Evolutionary conservation across 2,113 vertebrate genomes (phyloP).

Genomic region (Motacilla alba): DNA sequence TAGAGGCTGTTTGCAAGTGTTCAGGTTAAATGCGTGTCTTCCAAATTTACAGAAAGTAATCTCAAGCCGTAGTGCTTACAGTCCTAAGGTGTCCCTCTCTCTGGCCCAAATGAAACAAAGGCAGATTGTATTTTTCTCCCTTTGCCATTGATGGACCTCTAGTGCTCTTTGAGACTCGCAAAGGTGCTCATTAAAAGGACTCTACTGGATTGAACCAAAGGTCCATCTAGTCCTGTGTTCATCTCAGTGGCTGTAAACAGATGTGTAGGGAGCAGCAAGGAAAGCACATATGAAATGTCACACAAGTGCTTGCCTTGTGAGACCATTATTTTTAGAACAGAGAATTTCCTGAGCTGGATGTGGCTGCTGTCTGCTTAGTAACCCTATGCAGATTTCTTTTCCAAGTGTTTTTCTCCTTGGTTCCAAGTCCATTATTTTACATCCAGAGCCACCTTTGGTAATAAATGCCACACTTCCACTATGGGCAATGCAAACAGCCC

Average conservation of each 20-base stretch:
- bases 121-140: background rate
- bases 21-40: background rate
- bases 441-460: background rate
- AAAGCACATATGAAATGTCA: background rate
- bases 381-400: background rate
- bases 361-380: background rate
- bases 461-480: background rate
- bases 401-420: background rate
- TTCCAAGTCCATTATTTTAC: background rate
- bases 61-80: background rate
- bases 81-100: background rate
- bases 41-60: background rate
- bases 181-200: background rate
- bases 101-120: background rate
- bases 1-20: background rate
- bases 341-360: slow-evolving; percentile 37
- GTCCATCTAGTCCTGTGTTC: background rate
- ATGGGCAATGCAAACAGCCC: background rate
- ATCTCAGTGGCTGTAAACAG: background rate
- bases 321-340: slow-evolving; percentile 30
- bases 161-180: background rate
- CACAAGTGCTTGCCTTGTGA: background rate
- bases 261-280: background rate
- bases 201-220: background rate
- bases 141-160: background rate